Evolutionary conservation across 2,797 vertebrate species (phyloP), one percentile per base, ranked within the genome.

Genomic region (Babyrousa celebensis): DNA sequence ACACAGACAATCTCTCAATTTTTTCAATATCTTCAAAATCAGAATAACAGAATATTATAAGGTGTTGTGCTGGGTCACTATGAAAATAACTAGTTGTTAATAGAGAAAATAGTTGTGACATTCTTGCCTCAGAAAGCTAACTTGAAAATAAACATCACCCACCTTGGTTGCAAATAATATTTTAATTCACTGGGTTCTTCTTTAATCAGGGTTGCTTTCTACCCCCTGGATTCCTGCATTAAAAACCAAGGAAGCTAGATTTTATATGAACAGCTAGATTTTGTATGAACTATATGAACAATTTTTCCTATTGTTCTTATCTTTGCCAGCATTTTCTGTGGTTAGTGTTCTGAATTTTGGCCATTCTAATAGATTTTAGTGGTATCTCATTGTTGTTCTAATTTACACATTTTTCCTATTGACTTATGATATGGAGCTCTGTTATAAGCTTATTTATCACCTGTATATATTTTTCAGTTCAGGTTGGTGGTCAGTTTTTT

Each of bases 131-230:
- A 67, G 68, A 71, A 82, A 21, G 27, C 65, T 21, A 78, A 20
- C 21, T 70, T 86, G 15, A 82, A 43, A 94, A 36, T 67, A 68
- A 90, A 40, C n/a, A 83, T 16, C 54, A 77, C 12, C 10, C 23
- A 83, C n/a, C 0, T 29, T 92, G 48, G 0, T 40, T 92, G 58
- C 12, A 74, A 89, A 70, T 29, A 70, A 14, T 52, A 32, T 75
- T 87, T 85, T 62, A 40, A 58, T 29, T 92, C 43, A 21, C 5
- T 74, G 14, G 6, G 1, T 65, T 86, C 18, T 29, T 68, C 67
- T 84, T 91, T 52, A 88, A 62, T 23, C 1, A 70, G 32, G 25
- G 27, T 65, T 65, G 27, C 56, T 84, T 93, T 96, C 78, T 82
- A 15, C 48, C 10, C 63, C 23, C 16, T 48, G 27, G 15, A 63